Evolutionary conservation across 2,113 vertebrate genomes (phyloP).

Genomic region (Tenrec ecaudatus): DNA sequence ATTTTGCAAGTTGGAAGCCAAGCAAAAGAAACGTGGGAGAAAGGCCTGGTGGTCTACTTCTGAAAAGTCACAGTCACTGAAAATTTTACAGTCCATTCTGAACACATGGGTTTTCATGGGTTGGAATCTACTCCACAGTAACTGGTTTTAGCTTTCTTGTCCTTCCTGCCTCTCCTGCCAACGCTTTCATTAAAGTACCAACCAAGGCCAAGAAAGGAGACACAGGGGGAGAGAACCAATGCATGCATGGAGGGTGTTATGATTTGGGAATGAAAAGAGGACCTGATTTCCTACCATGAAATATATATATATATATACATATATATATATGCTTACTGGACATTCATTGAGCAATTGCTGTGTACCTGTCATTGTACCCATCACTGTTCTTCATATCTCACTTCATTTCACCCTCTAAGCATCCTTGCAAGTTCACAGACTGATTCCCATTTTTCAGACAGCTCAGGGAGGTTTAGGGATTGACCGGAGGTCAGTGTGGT

Average conservation of each 20-base stretch:
- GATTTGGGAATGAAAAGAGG: not conserved
- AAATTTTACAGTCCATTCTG: not conserved
- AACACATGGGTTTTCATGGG: not conserved
- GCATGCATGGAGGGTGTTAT: not conserved
- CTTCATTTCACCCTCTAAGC: not conserved
- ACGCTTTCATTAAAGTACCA: not conserved
- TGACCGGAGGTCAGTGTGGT: not conserved
- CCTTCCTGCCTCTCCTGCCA: not conserved
- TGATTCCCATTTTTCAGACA: not conserved
- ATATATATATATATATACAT: no score
- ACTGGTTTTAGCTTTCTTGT: not conserved
- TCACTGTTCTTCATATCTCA: not conserved
- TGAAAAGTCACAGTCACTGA: not conserved
- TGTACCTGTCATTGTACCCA: no score
- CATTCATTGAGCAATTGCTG: not conserved
- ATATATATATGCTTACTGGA: not conserved
- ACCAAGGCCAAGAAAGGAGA: not conserved
- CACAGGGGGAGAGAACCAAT: no score
- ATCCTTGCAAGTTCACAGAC: fast-evolving
- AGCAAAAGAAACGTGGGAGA: not conserved
- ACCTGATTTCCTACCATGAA: not conserved
- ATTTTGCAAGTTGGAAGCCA: not conserved
- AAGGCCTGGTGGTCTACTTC: not conserved
- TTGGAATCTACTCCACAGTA: not conserved
- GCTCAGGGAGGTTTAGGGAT: not conserved